Percentiles rank a stretch among this genome's conserved stretches.
phyloP scores from a whole-genome alignment of 92 coral and sea anemone genomes.

The Paragorgia papillata region DNA sequence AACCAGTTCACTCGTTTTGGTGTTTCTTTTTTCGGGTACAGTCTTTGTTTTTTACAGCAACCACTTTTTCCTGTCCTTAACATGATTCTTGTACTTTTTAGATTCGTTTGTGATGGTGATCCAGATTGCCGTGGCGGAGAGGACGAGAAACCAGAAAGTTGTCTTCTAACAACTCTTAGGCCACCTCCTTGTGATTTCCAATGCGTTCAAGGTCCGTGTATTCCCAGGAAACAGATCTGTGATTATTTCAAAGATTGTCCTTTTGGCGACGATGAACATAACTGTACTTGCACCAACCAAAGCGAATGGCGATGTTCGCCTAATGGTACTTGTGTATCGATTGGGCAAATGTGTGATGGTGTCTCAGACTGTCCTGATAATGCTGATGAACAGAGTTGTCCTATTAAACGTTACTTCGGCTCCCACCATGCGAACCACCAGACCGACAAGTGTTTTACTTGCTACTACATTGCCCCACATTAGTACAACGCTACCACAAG shows the following conservation, averaged over 20 bases:
- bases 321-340: conserved; percentile 54
- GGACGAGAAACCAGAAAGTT: conserved; percentile 53
- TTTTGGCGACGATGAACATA: conserved; percentile 65
- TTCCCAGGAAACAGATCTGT: conserved; percentile 56
- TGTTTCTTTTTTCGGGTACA: too few species aligned
- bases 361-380: conserved; percentile 59
- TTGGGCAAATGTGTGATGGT: conserved; percentile 52
- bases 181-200: conserved; percentile 48
- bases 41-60: too few species aligned
- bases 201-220: conserved; percentile 61
- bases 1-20: too few species aligned
- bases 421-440: neutral
- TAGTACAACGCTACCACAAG: conserved; percentile 10
- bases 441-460: neutral
- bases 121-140: conserved; percentile 69
- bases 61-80: too few species aligned
- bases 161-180: conserved; percentile 5
- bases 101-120: conserved; percentile 77
- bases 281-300: conserved; percentile 61
- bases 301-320: conserved; percentile 63
- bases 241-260: conserved; percentile 63
- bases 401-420: neutral
- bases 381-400: conserved; percentile 59
- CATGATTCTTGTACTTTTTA: neutral
- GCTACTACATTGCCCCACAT: conserved; percentile 12